Conservation (phyloP, 2,113 vertebrate genomes). For the Uria lomvia region DNA sequence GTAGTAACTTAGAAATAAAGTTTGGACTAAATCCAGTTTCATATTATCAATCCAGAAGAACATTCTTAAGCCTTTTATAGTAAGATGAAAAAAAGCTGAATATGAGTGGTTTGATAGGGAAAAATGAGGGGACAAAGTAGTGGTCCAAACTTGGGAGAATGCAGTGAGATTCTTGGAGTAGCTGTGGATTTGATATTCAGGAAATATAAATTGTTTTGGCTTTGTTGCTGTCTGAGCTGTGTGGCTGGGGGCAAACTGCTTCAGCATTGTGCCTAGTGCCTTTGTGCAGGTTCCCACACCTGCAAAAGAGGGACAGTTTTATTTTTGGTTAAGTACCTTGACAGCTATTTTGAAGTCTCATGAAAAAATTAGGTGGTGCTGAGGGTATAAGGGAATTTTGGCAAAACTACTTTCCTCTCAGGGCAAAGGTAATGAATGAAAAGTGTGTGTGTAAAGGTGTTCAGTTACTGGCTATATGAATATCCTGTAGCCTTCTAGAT, state of each 20-base stretch:
- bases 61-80: not conserved
- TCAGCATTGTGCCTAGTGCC: not conserved
- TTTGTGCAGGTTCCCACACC: not conserved
- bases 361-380: not conserved
- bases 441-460: not conserved
- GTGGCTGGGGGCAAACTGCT: not conserved
- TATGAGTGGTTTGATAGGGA: not conserved
- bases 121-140: not conserved
- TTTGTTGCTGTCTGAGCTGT: not conserved
- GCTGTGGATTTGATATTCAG: not conserved
- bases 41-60: not conserved
- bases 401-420: not conserved
- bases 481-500: not conserved
- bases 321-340: not conserved
- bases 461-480: not conserved
- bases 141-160: not conserved
- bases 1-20: not conserved
- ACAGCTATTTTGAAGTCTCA: not conserved
- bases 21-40: not conserved
- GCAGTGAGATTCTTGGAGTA: not conserved
- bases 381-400: not conserved
- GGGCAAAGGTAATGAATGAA: not conserved
- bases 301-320: not conserved
- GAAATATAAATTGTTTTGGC: not conserved
- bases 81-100: not conserved